Evolutionary conservation across 2,113 vertebrate species (phyloP).

Genomic region (Poicephalus meyeri): DNA sequence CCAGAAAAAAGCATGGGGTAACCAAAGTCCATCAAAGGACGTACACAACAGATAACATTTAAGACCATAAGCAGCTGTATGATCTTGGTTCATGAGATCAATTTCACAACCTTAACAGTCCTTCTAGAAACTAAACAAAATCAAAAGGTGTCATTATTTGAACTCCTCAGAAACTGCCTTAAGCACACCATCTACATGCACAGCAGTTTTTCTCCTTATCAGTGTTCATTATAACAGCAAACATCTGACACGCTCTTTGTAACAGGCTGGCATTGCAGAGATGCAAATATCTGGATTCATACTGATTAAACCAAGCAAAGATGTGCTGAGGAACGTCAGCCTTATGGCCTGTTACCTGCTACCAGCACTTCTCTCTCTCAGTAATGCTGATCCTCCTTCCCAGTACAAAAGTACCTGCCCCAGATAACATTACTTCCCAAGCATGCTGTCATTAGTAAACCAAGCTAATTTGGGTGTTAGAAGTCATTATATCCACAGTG

Average conservation of each 20-base stretch:
- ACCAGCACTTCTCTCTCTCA: not conserved
- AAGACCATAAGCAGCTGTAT: not conserved
- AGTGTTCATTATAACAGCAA: not conserved
- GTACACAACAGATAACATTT: not conserved
- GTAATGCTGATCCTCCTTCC: not conserved
- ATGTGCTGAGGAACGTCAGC: not conserved
- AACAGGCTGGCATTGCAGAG: no score
- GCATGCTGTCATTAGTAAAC: not conserved
- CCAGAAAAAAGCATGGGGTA: not conserved
- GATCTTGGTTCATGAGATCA: not conserved
- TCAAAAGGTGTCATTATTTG: rapidly evolving
- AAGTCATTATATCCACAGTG: not conserved
- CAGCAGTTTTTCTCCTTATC: not conserved
- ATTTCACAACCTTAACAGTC: not conserved
- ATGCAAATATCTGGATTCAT: not conserved
- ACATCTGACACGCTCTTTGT: not conserved
- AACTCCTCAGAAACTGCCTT: not conserved
- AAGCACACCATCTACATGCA: not conserved
- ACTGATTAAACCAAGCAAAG: rapidly evolving
- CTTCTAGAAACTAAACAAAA: not conserved
- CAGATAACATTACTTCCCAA: not conserved
- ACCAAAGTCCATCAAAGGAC: not conserved
- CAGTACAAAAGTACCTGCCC: rapidly evolving
- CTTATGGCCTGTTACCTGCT: not conserved
- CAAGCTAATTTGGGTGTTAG: not conserved